Base-by-base conservation (phyloP, 1,140 invertebrate genomes). In the Calliphora vicina region DNA sequence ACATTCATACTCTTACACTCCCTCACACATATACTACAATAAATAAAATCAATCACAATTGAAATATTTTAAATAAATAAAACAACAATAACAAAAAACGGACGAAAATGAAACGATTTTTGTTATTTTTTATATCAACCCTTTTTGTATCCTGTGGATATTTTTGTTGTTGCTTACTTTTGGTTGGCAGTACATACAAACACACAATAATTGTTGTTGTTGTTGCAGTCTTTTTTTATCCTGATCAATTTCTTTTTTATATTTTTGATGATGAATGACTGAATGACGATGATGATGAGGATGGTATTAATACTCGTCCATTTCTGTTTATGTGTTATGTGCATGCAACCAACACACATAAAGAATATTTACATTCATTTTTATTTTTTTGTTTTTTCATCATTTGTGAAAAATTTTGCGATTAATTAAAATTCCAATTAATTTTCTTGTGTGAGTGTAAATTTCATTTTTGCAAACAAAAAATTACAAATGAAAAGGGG, bases 401-500 rank as follows among this genome's bases (percentile, higher is more conserved):
- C 35, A 42, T 76, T 76, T 76, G 35, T 23, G 42, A 78, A 78
- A 78, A 78, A 78, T 43, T 43, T n/a, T 76, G n/a, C 61, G 10
- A 78, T 78, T 78, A 78, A 78, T 78, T 78, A 78, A 78, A 78
- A 78, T 78, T 78, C 74, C 74, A 78, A 78, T 78, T 78, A 78
- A 78, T 78, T 78, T 78, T 78, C 74, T 45, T 78, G 74, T 78
- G 74, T 78, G 35, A 45, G 74, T 23, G 35, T 78, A 43, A 20
- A 78, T 78, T 43, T 78, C 35, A 43, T 23, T 43, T 78, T 25
- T 78, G 20, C 23, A 67, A 20, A 4, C 6, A 67, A 50, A 50
- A 50, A 50, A 50, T 15, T 50, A 0, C 15, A 12, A 50, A n/a
- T 50, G 13, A 13, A 50, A 50, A 50, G 12, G 12, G 15, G 12